Conservation (phyloP, 1,140 invertebrate species). For the Helicoverpa armigera region DNA sequence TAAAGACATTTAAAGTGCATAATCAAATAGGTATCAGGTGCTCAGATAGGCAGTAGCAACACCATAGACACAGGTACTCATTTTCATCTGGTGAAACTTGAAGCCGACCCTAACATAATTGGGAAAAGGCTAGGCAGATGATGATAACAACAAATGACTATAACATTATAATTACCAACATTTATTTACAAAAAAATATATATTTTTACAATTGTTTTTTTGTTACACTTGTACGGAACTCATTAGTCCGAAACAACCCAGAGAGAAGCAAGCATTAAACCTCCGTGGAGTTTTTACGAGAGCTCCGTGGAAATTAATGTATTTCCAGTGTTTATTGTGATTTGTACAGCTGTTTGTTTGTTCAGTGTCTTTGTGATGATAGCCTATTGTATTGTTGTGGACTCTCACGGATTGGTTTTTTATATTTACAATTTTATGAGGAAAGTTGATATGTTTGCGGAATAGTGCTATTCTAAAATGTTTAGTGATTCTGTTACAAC, state of each 20-base stretch:
- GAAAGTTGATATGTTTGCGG: no score
- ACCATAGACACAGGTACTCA: no score
- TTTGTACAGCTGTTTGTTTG: constrained; percentile 32
- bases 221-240: constrained; percentile 1
- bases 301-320: constrained; percentile 35
- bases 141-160: background rate
- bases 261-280: background rate
- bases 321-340: constrained; percentile 42
- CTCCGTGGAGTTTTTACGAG: constrained; percentile 15
- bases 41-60: no score
- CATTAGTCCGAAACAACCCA: background rate
- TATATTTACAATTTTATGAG: no score
- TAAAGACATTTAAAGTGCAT: no score
- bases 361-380: constrained; percentile 18
- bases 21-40: no score
- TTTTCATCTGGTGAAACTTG: no score
- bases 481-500: no score
- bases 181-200: background rate
- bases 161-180: background rate
- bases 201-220: background rate
- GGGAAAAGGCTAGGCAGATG: no score
- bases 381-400: background rate
- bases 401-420: no score
- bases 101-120: no score
- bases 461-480: no score